These are phyloP conservation scores for Coccyzus lansbergi DNA, from an alignment of 2,797 vertebrate genomes.

Conservation along the genomic window DNA sequence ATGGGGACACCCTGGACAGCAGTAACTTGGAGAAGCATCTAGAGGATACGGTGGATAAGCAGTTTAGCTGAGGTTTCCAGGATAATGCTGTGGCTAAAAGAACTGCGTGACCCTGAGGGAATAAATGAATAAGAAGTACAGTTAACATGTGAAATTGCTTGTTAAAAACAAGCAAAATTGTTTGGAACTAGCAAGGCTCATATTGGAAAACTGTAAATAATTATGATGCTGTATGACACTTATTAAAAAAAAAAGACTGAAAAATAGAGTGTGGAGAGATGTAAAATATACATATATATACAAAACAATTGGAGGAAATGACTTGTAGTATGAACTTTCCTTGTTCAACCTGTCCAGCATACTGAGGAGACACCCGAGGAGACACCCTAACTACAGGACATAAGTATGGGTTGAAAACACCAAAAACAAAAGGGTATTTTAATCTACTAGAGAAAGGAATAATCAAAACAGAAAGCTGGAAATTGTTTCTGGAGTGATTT, in stretches of 20 bases:
- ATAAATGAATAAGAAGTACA: not conserved
- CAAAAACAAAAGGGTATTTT: not conserved
- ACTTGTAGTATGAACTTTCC: not conserved
- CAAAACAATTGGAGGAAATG: not conserved
- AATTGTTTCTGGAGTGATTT: not conserved
- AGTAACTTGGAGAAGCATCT: conserved; percentile 3
- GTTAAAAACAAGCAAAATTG: not conserved
- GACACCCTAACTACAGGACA: not conserved
- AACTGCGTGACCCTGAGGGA: not conserved
- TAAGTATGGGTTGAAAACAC: not conserved
- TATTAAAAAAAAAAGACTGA: not conserved
- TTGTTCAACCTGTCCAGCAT: not conserved
- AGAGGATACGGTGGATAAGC: not conserved
- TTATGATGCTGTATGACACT: not conserved
- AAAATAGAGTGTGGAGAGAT: not conserved
- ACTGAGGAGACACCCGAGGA: not conserved
- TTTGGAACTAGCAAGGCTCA: not conserved
- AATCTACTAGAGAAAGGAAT: not conserved
- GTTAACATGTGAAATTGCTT: not conserved
- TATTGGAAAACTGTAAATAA: not conserved
- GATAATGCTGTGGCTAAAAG: not conserved
- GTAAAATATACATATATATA: not conserved
- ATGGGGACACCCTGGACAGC: not conserved
- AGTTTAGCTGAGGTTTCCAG: not conserved
- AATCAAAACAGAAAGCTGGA: not conserved